These are phyloP conservation scores for Steatornis caripensis DNA, from an alignment of 2,113 vertebrate species.

Conservation along the genomic window DNA sequence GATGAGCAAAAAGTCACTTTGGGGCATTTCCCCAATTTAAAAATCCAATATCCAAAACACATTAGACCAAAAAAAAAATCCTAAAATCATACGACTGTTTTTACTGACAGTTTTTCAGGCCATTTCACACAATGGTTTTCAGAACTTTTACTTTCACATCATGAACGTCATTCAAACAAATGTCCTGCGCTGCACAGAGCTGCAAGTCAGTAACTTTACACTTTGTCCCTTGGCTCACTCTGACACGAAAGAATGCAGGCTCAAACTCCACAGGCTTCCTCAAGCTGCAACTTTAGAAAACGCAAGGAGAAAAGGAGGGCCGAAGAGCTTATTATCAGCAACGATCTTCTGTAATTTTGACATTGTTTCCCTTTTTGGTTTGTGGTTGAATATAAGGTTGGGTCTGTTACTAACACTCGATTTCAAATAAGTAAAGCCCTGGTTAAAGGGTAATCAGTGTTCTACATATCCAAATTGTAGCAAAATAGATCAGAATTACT, in stretches of 20 bases:
- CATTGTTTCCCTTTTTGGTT: background rate
- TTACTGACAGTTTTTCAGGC: background rate
- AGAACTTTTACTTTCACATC: background rate
- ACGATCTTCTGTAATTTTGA: background rate
- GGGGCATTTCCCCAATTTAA: background rate
- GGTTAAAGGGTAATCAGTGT: background rate
- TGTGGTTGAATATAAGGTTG: background rate
- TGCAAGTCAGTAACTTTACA: background rate
- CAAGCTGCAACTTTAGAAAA: background rate
- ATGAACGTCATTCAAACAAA: background rate
- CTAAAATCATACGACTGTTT: background rate
- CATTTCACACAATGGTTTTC: background rate
- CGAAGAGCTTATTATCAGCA: background rate
- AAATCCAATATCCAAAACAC: background rate
- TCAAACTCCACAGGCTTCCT: background rate
- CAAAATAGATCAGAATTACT: background rate
- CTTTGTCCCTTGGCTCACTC: background rate
- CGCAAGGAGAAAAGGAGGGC: background rate
- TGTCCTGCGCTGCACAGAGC: background rate
- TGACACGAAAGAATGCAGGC: background rate
- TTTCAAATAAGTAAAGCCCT: background rate
- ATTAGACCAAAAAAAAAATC: background rate
- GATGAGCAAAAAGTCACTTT: background rate
- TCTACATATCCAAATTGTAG: background rate
- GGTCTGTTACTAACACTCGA: background rate